phyloP scores from a whole-genome alignment of 2,888 invertebrate genomes.

The Torymus auratus region DNA sequence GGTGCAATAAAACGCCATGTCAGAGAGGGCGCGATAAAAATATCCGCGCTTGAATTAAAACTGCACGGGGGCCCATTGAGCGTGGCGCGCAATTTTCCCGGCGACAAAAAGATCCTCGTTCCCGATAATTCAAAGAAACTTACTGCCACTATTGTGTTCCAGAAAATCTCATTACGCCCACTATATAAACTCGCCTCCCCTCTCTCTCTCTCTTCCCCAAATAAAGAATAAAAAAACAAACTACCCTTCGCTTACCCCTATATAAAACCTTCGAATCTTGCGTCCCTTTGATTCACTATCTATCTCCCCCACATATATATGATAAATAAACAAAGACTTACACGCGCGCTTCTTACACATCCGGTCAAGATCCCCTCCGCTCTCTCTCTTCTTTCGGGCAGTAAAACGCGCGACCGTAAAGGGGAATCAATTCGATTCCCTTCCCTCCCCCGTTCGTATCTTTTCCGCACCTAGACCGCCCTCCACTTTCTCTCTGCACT shows the following conservation, averaged over 20 bases:
- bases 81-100: too few species aligned
- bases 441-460: conserved; percentile 61
- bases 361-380: conserved; percentile 66
- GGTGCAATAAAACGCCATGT: too few species aligned
- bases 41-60: too few species aligned
- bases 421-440: conserved; percentile 76
- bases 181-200: neutral
- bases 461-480: conserved; percentile 57
- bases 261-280: too few species aligned
- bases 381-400: conserved; percentile 60
- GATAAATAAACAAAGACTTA: too few species aligned
- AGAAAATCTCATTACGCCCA: conserved; percentile 29
- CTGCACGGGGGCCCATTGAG: too few species aligned
- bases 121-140: conserved; percentile 8
- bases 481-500: conserved; percentile 56
- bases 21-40: too few species aligned
- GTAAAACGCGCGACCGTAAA: conserved; percentile 72
- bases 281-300: too few species aligned
- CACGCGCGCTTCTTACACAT: conserved; percentile 7
- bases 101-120: neutral
- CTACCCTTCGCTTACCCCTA: too few species aligned
- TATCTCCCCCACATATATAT: too few species aligned
- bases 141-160: conserved; percentile 7
- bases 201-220: neutral
- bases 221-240: too few species aligned